These are phyloP conservation scores for Motacilla alba DNA, from an alignment of 2,113 vertebrate species.

Conservation along the genomic window DNA sequence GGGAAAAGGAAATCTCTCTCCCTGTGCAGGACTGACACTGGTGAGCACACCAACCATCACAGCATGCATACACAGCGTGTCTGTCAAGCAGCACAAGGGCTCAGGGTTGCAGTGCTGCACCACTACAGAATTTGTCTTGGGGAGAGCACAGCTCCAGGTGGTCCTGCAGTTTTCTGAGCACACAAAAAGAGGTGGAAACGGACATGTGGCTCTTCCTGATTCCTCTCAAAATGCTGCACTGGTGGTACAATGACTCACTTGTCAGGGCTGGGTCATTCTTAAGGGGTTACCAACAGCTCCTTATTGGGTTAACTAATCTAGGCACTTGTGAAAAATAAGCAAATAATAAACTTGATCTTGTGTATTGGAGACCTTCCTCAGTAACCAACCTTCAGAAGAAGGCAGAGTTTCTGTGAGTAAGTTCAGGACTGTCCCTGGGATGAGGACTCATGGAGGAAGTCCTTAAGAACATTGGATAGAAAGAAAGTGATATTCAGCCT, in stretches of 20 bases:
- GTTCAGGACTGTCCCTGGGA: not conserved
- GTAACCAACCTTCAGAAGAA: not conserved
- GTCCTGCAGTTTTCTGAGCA: not conserved
- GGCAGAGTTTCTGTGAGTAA: not conserved
- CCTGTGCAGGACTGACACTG: not conserved
- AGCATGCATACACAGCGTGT: accelerated
- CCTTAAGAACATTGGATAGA: not conserved
- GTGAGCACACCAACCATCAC: accelerated
- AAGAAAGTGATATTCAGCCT: not conserved
- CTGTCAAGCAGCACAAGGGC: accelerated
- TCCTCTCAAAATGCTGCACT: not conserved
- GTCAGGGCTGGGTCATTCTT: not conserved
- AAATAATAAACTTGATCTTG: not conserved
- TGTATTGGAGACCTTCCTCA: not conserved
- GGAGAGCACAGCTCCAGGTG: not conserved
- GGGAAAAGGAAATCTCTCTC: not conserved
- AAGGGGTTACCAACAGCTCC: not conserved
- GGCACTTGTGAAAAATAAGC: not conserved
- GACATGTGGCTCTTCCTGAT: not conserved
- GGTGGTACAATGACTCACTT: not conserved
- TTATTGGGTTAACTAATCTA: not conserved
- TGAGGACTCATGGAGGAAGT: not conserved
- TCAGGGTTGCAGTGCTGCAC: not conserved
- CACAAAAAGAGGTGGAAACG: not conserved
- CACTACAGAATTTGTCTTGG: not conserved